phyloP scores from a whole-genome alignment of 2,797 vertebrate species.

The Borostomias antarcticus region DNA sequence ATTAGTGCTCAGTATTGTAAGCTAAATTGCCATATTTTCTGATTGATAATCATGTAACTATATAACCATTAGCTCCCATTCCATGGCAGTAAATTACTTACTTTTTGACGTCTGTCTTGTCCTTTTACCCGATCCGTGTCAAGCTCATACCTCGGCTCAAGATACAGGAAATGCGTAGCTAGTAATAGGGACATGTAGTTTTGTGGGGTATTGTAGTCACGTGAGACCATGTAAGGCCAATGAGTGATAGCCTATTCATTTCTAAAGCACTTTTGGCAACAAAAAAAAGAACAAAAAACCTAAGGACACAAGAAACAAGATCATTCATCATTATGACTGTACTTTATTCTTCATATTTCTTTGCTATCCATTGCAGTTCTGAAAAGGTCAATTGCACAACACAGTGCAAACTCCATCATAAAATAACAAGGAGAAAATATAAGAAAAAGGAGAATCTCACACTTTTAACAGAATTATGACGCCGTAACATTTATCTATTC shows the following conservation, averaged over 20 bases:
- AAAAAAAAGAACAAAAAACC: background rate
- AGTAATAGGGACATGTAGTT: background rate
- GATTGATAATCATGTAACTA: too few species aligned
- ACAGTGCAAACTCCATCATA: constrained; percentile 57
- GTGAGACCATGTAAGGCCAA: too few species aligned
- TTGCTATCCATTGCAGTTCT: constrained; percentile 65
- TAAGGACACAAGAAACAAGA: background rate
- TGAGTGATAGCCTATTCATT: too few species aligned
- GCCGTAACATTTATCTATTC: constrained; percentile 76
- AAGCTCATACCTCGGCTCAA: too few species aligned
- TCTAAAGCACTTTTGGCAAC: too few species aligned
- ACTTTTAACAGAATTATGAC: constrained; percentile 70
- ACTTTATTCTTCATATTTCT: constrained; percentile 73
- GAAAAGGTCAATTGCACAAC: constrained; percentile 56
- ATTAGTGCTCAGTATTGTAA: too few species aligned
- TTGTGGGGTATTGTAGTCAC: background rate
- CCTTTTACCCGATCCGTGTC: too few species aligned
- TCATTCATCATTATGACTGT: constrained; percentile 53
- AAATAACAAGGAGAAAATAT: constrained; percentile 62
- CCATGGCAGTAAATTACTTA: too few species aligned
- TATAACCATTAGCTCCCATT: too few species aligned
- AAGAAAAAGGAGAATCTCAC: constrained; percentile 67
- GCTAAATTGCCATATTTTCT: too few species aligned
- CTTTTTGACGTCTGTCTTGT: too few species aligned
- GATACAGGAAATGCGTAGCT: too few species aligned